Evolutionary conservation across 1,140 invertebrate species (phyloP).

Genomic region (Conus ventricosus): DNA sequence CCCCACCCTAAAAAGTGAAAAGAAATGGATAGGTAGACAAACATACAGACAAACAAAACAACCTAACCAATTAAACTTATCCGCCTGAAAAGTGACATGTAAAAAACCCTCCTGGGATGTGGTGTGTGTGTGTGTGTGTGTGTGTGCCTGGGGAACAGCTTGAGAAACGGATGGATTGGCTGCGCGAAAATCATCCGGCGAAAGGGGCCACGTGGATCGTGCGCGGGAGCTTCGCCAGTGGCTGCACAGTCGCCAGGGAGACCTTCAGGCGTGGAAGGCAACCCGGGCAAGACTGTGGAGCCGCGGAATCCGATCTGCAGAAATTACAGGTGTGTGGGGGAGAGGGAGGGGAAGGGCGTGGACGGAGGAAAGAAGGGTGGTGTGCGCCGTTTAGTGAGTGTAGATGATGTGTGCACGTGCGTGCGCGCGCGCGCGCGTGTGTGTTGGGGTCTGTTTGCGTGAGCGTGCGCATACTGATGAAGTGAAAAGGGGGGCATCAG

Average conservation of each 20-base stretch:
- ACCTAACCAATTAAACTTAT: too few species aligned
- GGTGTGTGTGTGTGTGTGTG: too few species aligned
- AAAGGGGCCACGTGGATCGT: conserved; percentile 88
- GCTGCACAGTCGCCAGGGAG: conserved; percentile 86
- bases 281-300: conserved; percentile 88
- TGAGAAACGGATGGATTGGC: conserved; percentile 86
- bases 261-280: conserved; percentile 88
- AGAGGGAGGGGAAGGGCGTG: too few species aligned
- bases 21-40: too few species aligned
- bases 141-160: conserved; percentile 78
- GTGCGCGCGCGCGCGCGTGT: not conserved
- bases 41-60: too few species aligned
- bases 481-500: too few species aligned
- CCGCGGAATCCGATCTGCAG: conserved; percentile 89
- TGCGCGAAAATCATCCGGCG: conserved; percentile 86
- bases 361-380: too few species aligned
- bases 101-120: too few species aligned
- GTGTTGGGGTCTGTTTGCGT: not conserved
- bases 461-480: too few species aligned
- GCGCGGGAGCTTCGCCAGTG: conserved; percentile 88
- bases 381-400: not conserved
- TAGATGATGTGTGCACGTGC: not conserved
- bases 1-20: too few species aligned
- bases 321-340: conserved; percentile 82
- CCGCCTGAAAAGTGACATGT: too few species aligned